Conservation (phyloP, 2,797 vertebrate species). For the Trachurus trachurus region DNA sequence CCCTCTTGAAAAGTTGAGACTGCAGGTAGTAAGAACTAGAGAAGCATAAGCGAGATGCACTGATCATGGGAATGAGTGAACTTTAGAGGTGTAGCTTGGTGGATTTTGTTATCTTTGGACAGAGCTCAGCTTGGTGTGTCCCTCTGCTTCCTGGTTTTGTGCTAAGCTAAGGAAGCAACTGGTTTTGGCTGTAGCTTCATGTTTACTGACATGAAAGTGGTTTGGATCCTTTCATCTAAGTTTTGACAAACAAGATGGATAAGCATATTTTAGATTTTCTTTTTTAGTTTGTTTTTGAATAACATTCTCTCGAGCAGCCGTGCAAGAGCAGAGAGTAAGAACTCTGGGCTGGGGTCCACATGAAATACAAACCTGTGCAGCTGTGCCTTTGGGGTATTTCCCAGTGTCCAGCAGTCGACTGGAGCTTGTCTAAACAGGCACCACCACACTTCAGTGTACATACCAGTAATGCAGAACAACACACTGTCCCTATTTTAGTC, state of each 20-base stretch:
- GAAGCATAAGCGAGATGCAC: neutral
- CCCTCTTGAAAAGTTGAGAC: neutral
- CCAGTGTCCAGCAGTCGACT: conserved; percentile 19
- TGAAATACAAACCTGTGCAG: conserved; percentile 8
- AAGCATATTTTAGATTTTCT: neutral
- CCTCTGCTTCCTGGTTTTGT: neutral
- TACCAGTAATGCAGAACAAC: too few relatives aligned
- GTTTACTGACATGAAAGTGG: neutral
- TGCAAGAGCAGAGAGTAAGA: neutral
- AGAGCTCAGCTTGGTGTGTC: neutral
- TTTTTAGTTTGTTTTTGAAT: neutral
- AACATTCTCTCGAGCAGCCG: neutral
- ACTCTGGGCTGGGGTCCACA: neutral
- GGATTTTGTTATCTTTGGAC: neutral
- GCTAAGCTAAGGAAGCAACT: neutral
- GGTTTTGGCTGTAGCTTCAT: neutral
- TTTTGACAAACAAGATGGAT: neutral
- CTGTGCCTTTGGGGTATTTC: neutral
- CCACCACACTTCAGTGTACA: neutral
- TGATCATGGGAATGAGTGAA: neutral
- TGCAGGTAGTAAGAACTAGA: neutral
- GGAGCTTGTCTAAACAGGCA: conserved; percentile 30
- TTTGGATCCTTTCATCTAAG: neutral
- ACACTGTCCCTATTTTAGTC: neutral
- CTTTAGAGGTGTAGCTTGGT: neutral